Evolutionary conservation across 2,113 vertebrate genomes (phyloP).

Genomic region (Oreotrochilus melanogaster): DNA sequence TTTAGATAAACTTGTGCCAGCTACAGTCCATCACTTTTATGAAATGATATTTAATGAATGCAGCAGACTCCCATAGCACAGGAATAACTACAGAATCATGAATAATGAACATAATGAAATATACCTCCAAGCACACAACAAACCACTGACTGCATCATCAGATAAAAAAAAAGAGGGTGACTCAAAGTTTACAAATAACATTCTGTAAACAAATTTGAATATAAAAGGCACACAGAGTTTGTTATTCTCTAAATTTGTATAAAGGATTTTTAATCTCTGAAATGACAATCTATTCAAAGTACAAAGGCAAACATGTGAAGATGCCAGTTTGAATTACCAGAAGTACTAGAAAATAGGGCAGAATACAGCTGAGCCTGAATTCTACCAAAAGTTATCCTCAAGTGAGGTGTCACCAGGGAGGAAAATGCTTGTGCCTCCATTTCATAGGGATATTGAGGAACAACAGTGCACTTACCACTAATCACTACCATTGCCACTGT

Average conservation of each 20-base stretch:
- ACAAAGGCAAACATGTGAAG: slow-evolving; percentile 31
- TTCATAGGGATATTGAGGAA: background rate
- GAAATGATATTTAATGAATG: slow-evolving; percentile 70
- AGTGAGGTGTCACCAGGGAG: slow-evolving; percentile 50
- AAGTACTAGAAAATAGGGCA: slow-evolving; percentile 51
- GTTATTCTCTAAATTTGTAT: slow-evolving; percentile 57
- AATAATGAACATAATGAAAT: slow-evolving; percentile 62
- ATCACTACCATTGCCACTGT: slow-evolving; percentile 1
- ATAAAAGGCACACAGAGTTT: slow-evolving; percentile 63
- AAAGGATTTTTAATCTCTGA: slow-evolving; percentile 55
- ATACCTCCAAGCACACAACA: slow-evolving; percentile 44
- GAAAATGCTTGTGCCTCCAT: slow-evolving; percentile 26
- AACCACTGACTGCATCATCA: slow-evolving; percentile 35
- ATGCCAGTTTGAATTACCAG: slow-evolving; percentile 34
- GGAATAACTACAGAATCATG: slow-evolving; percentile 41
- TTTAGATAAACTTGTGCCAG: slow-evolving; percentile 32
- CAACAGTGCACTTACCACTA: background rate
- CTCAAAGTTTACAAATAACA: slow-evolving; percentile 68
- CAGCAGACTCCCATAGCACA: slow-evolving; percentile 54
- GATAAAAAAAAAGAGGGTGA: slow-evolving; percentile 2
- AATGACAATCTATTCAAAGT: slow-evolving; percentile 42
- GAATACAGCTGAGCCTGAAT: slow-evolving; percentile 46
- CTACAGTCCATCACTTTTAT: slow-evolving; percentile 61
- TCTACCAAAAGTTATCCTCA: slow-evolving; percentile 36
- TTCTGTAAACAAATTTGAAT: slow-evolving; percentile 72